Conservation (phyloP, 2,113 vertebrate genomes). For the Actenoides hombroni region DNA sequence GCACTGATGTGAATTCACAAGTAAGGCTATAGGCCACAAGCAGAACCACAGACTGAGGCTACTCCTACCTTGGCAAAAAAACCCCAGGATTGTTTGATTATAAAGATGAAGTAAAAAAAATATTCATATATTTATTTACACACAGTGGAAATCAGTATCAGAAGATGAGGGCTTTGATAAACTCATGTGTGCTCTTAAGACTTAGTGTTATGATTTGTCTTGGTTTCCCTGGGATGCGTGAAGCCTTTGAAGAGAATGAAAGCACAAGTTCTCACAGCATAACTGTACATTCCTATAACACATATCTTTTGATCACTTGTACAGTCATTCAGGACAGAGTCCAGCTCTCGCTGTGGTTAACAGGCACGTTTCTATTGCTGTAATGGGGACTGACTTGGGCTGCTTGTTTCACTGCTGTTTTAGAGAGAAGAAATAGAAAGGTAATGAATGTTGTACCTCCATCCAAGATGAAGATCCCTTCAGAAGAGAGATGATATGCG, state of each 20-base stretch:
- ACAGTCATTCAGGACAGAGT: background rate
- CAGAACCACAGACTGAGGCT: background rate
- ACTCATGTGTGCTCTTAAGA: background rate
- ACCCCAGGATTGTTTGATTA: background rate
- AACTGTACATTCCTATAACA: constrained; percentile 1
- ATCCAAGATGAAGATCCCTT: background rate
- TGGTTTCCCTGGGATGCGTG: background rate
- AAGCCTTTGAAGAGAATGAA: constrained; percentile 39
- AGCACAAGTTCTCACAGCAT: background rate
- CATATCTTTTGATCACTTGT: background rate
- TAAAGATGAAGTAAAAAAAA: background rate
- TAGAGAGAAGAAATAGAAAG: background rate
- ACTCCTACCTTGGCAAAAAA: background rate
- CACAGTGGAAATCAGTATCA: background rate
- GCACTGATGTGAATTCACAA: background rate
- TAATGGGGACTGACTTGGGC: background rate
- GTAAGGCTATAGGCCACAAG: background rate
- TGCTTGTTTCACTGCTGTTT: background rate
- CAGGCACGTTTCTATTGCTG: background rate
- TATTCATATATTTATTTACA: constrained; percentile 20
- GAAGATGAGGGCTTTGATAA: background rate
- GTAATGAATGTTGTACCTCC: background rate
- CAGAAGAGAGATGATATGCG: background rate
- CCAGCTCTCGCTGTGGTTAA: background rate
- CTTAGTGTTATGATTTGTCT: background rate